phyloP scores from a whole-genome alignment of 2,888 invertebrate genomes.

The Xanthorhoe spadicearia region DNA sequence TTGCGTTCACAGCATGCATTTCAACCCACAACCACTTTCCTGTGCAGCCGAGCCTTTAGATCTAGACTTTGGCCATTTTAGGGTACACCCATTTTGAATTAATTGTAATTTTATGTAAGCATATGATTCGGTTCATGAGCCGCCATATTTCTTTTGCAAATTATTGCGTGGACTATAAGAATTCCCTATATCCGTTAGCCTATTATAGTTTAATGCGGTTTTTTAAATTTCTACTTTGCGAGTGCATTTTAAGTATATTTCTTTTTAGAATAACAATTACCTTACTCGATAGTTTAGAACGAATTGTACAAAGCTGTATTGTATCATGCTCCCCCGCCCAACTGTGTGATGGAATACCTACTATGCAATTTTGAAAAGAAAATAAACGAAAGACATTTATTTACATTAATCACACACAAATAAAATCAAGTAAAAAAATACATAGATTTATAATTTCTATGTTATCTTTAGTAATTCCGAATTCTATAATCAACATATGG shows the following conservation, averaged over 20 bases:
- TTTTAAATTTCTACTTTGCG: neutral
- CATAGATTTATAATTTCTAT: too few species aligned
- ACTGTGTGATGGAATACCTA: too few species aligned
- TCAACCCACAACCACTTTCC: neutral
- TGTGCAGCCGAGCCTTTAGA: slow-evolving; percentile 12
- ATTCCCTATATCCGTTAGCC: slow-evolving; percentile 18
- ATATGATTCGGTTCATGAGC: slow-evolving; percentile 1
- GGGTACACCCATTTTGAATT: slow-evolving; percentile 17
- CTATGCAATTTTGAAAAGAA: too few species aligned
- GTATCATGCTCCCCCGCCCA: too few species aligned
- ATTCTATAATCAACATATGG: too few species aligned
- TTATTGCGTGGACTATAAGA: slow-evolving; percentile 16
- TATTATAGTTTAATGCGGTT: slow-evolving; percentile 24
- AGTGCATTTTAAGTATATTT: neutral
- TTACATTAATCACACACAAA: too few species aligned
- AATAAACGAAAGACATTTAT: too few species aligned
- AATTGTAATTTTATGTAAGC: slow-evolving; percentile 26
- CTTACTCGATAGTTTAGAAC: too few species aligned
- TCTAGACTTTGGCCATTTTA: slow-evolving; percentile 9
- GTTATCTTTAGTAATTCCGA: too few species aligned
- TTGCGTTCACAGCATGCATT: neutral
- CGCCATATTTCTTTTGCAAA: slow-evolving; percentile 6
- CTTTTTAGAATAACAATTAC: too few species aligned
- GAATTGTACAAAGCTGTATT: too few species aligned
- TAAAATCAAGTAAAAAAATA: too few species aligned